Evolutionary conservation across 2,113 vertebrate genomes (phyloP), one percentile per base, ranked within the genome.

Genomic region (Cyanoramphus novaezelandiae): DNA sequence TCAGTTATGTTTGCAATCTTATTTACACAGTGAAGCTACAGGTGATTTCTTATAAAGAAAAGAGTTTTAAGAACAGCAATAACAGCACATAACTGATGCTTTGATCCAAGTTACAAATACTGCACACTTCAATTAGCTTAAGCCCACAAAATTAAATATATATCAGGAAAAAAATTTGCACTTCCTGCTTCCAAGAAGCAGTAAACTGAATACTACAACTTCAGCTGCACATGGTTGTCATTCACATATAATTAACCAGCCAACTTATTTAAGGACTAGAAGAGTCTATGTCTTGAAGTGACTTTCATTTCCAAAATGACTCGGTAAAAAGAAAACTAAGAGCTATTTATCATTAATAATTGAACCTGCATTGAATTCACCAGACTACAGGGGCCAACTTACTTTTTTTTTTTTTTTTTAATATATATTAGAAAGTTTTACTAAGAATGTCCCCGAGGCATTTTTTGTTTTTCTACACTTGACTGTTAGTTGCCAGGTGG

Each of bases 21-120:
- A 86, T 68, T 90, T 90, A 90, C 81, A 78, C 46, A 91, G 74
- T 35, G 41, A 84, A 92, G 47, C 83, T 75, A 84, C 83, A 95
- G 65, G 72, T 95, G 81, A 86, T 70, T 63, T 52, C 47, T 78
- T 65, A 91, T 37, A 85, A 80, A 72, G 57, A 33, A 63, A 62
- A 80, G 24, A 46, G 52, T 76, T 68, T 88, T 57, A 88, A 76
- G 35, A 89, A 83, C 41, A 88, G n/a, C 31, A 79, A 44, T 65
- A 87, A 70, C 46, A 72, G 53, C 49, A 91, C 6, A 3, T 52
- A 93, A 79, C 24, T 82, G n/a, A 77, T 59, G 64, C 72, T 92
- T 89, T 82, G 71, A 60, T 74, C 18, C 29, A 60, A 91, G 92
- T 75, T 31, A 91, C 46, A 90, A 93, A 87, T 17, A 60, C 0